These are phyloP conservation scores for Petrophora chlorosata DNA, from an alignment of 2,888 invertebrate genomes.

Conservation along the genomic window DNA sequence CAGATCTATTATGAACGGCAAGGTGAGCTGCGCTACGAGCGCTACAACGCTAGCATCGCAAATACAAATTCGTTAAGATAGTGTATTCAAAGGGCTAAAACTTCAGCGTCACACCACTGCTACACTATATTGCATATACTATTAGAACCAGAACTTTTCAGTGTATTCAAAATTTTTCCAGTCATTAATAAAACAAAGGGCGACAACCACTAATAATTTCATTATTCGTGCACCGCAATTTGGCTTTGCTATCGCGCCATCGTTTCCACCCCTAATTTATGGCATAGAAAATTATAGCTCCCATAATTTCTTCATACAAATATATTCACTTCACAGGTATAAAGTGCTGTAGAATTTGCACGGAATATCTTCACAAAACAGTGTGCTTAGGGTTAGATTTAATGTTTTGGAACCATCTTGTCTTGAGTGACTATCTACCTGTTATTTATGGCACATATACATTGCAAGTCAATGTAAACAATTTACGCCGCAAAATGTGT, in stretches of 20 bases:
- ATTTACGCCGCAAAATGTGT: no score
- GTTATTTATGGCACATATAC: no score
- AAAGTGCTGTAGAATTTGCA: slow-evolving; percentile 46
- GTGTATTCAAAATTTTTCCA: no score
- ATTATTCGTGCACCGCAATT: slow-evolving; percentile 58
- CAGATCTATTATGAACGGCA: no score
- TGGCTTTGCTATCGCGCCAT: slow-evolving; percentile 54
- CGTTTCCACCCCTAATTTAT: slow-evolving; percentile 47
- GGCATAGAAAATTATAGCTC: slow-evolving; percentile 45
- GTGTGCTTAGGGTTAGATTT: slow-evolving; percentile 8
- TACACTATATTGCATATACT: no score
- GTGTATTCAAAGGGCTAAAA: no score
- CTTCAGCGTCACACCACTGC: no score
- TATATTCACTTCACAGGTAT: slow-evolving; percentile 48
- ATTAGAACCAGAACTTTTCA: no score
- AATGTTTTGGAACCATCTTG: neutral
- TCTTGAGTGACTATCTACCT: neutral
- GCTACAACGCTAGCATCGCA: no score
- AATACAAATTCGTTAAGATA: no score
- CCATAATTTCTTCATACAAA: slow-evolving; percentile 61
- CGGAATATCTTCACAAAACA: slow-evolving; percentile 30
- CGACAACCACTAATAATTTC: slow-evolving; percentile 58
- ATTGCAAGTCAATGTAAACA: no score
- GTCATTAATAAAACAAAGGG: slow-evolving; percentile 57
- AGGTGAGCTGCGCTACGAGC: no score